These are phyloP conservation scores for Blomia tropicalis DNA, from an alignment of 2,888 invertebrate genomes.

Conservation along the genomic window DNA sequence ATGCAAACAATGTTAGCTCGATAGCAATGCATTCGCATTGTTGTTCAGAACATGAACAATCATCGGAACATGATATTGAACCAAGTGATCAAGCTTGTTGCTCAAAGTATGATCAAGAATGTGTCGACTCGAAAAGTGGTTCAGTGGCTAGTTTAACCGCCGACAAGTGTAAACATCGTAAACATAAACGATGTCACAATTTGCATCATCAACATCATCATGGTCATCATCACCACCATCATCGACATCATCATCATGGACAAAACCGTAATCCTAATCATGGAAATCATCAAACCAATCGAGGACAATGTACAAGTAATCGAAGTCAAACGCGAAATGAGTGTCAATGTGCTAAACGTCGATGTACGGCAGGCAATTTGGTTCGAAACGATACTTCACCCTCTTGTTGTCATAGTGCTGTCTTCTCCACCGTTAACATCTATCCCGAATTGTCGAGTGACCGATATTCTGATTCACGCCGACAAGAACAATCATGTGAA, in stretches of 20 bases:
- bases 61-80: not conserved
- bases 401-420: constrained; percentile 9
- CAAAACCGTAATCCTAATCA: not conserved
- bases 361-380: not conserved
- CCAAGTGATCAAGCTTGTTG: not conserved
- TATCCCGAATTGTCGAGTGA: constrained; percentile 15
- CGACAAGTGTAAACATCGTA: constrained; percentile 3
- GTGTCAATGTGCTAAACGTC: not conserved
- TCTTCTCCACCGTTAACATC: constrained; percentile 19
- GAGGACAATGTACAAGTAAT: too few relatives aligned
- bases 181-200: constrained; percentile 14
- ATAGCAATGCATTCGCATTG: not conserved
- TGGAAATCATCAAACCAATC: too few relatives aligned
- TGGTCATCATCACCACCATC: not conserved
- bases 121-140: not conserved
- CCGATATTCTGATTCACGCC: not conserved
- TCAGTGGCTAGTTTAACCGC: constrained; percentile 5
- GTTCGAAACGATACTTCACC: not conserved
- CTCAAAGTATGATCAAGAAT: constrained; percentile 1
- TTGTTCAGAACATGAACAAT: not conserved
- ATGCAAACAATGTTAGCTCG: not conserved
- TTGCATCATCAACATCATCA: constrained; percentile 1
- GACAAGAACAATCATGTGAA: not conserved
- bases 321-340: too few relatives aligned
- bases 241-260: not conserved